phyloP scores from a whole-genome alignment of 2,797 vertebrate species.

The Acipenser oxyrinchus region DNA sequence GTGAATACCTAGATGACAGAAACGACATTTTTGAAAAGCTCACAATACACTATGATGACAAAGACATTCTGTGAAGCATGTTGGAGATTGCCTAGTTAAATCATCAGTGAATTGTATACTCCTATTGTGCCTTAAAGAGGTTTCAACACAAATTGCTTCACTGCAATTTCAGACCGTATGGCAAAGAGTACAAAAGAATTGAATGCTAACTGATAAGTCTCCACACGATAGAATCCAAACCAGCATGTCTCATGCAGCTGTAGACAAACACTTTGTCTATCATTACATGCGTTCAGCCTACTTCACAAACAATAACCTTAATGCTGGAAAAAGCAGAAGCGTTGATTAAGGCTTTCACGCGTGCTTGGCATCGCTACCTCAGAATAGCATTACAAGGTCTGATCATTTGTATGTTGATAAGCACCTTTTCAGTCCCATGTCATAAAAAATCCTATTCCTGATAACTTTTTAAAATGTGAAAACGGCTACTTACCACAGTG shows the following conservation, averaged over 20 bases:
- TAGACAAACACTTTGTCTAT: background rate
- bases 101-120: background rate
- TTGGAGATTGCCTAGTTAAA: background rate
- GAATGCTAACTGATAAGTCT: background rate
- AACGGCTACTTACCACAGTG: too few species aligned
- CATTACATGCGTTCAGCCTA: background rate
- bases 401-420: too few species aligned
- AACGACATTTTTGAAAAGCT: background rate
- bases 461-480: too few species aligned
- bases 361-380: too few species aligned
- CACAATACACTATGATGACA: constrained; percentile 11
- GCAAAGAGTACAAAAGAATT: background rate
- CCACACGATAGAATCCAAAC: background rate
- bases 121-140: background rate
- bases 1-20: constrained; percentile 31
- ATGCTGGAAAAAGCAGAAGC: too few species aligned
- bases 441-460: too few species aligned
- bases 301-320: background rate
- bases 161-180: background rate
- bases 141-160: constrained; percentile 1
- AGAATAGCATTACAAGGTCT: too few species aligned
- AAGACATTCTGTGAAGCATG: constrained; percentile 18
- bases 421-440: too few species aligned
- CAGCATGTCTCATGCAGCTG: background rate
- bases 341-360: too few species aligned